Conservation (phyloP, 2,888 invertebrate genomes). For the Luffia ferchaultella region DNA sequence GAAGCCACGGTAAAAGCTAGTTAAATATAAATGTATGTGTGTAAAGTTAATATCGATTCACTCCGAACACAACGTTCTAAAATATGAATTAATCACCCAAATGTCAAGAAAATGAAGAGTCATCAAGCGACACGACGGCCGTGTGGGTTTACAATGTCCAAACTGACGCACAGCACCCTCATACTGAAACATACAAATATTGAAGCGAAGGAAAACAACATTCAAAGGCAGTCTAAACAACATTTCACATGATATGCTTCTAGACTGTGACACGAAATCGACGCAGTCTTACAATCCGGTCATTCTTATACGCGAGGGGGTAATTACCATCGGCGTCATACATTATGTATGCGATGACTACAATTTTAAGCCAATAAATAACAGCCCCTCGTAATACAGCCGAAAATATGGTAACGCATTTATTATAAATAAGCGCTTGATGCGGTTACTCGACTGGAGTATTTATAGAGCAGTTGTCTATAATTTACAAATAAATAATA, state of each 20-base stretch:
- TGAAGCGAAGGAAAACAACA: background rate
- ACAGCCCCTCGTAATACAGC: slow-evolving; percentile 40
- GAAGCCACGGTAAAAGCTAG: too few species aligned
- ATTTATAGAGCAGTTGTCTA: background rate
- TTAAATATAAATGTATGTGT: too few species aligned
- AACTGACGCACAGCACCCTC: slow-evolving; percentile 13
- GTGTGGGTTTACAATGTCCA: slow-evolving; percentile 17
- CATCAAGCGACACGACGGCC: slow-evolving; percentile 30
- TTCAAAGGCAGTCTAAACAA: background rate
- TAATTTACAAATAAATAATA: too few species aligned
- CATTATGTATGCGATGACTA: slow-evolving; percentile 59
- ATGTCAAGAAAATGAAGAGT: slow-evolving; percentile 47
- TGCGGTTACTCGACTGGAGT: slow-evolving; percentile 20
- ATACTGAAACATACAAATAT: background rate
- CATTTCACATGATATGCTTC: background rate
- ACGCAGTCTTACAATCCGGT: background rate
- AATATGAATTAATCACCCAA: slow-evolving; percentile 42
- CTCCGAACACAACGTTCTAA: slow-evolving; percentile 5
- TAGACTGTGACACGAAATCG: slow-evolving; percentile 1
- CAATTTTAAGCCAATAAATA: slow-evolving; percentile 64
- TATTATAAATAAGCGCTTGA: slow-evolving; percentile 40
- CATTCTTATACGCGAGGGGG: slow-evolving; percentile 14
- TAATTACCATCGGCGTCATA: slow-evolving; percentile 46
- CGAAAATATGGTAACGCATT: slow-evolving; percentile 56
- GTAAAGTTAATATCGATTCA: too few species aligned